Conservation (phyloP, 2,888 invertebrate species). For the Hermodice carunculata region DNA sequence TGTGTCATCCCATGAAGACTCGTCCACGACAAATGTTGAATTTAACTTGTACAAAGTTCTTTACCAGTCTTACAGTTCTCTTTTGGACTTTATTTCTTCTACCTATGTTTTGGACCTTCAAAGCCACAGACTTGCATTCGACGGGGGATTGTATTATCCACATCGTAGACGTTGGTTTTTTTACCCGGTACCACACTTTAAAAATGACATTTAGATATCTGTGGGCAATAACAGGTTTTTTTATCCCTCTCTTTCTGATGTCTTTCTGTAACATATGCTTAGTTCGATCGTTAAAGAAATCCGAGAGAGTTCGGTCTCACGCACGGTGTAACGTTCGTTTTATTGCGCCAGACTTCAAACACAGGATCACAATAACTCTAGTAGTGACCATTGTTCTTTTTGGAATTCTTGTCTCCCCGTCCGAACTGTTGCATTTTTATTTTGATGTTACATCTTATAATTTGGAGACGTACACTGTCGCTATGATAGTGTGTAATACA, state of each 20-base stretch:
- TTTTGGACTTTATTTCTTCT: conserved; percentile 23
- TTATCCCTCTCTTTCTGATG: conserved; percentile 59
- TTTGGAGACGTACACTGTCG: neutral
- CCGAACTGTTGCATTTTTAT: conserved; percentile 61
- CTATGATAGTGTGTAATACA: conserved; percentile 11
- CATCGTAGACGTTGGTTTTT: conserved; percentile 23
- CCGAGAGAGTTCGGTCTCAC: conserved; percentile 9
- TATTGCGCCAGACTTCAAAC: conserved; percentile 1
- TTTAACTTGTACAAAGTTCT: conserved; percentile 46
- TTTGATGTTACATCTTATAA: conserved; percentile 5
- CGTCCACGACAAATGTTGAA: conserved; percentile 61
- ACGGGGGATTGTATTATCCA: conserved; percentile 9
- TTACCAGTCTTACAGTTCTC: conserved; percentile 42
- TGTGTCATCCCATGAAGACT: conserved; percentile 67
- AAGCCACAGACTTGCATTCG: neutral
- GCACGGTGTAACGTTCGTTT: too few relatives aligned
- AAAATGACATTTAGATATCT: conserved; percentile 26
- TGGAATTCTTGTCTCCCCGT: conserved; percentile 61
- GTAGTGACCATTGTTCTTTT: conserved; percentile 61
- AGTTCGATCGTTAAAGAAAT: conserved; percentile 41
- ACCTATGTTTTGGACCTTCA: conserved; percentile 29
- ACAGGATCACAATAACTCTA: conserved; percentile 59
- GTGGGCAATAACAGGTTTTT: conserved; percentile 61
- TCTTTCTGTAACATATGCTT: conserved; percentile 61
- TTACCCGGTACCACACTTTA: neutral